Evolutionary conservation across 2,797 vertebrate species (phyloP).

Genomic region (Semotilus atromaculatus): DNA sequence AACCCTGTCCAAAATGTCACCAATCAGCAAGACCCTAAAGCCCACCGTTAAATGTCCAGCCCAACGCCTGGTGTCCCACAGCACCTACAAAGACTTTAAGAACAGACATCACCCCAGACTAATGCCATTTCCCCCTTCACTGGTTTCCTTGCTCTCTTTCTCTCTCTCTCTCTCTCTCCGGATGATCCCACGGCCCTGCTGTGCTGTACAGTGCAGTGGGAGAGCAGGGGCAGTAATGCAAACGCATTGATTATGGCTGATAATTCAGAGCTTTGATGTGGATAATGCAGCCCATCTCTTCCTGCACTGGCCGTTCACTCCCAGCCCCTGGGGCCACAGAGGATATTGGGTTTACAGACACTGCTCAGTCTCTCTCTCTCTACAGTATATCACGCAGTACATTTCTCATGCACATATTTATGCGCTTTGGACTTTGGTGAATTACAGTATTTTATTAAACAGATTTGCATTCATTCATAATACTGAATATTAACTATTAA

Average conservation of each 20-base stretch:
- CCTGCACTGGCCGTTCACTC: constrained; percentile 74
- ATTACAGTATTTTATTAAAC: neutral
- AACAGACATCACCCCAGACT: constrained; percentile 28
- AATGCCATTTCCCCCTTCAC: constrained; percentile 31
- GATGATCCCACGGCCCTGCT: constrained; percentile 19
- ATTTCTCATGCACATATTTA: neutral
- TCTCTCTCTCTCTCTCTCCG: neutral
- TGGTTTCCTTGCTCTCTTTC: neutral
- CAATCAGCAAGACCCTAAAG: neutral
- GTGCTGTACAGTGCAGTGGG: constrained; percentile 47
- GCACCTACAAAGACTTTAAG: constrained; percentile 16
- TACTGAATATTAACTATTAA: neutral
- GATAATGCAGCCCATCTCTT: constrained; percentile 76
- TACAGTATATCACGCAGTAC: constrained; percentile 46
- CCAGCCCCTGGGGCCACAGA: constrained; percentile 73
- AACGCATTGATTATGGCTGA: constrained; percentile 82
- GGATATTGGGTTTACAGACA: constrained; percentile 76
- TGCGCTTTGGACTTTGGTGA: constrained; percentile 1
- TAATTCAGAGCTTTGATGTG: constrained; percentile 81
- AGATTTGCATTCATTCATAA: neutral
- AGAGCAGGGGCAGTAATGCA: constrained; percentile 71
- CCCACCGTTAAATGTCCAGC: neutral
- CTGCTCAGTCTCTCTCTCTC: constrained; percentile 28
- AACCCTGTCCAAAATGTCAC: neutral
- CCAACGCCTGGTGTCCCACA: neutral